Percentiles rank a stretch among this genome's conserved stretches.
Evolutionary conservation across 2,888 invertebrate genomes (phyloP).

Genomic region (Andrena camellia): DNA sequence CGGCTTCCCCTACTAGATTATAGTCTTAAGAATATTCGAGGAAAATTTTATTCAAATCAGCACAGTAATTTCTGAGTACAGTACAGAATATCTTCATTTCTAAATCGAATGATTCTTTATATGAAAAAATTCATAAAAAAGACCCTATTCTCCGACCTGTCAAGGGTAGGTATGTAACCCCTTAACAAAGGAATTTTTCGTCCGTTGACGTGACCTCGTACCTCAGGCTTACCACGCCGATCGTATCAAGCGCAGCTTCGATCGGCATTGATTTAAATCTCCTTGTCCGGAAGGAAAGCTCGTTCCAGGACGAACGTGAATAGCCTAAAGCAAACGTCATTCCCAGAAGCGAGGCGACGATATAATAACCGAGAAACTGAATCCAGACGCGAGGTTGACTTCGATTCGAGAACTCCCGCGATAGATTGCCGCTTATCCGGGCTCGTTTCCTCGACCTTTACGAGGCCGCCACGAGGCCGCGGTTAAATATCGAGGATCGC

Average conservation of each 20-base stretch:
- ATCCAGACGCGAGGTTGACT: constrained; percentile 50
- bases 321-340: constrained; percentile 57
- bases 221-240: neutral
- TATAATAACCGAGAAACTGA: constrained; percentile 64
- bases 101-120: too few species aligned
- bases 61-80: neutral
- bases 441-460: constrained; percentile 63
- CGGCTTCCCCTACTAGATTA: too few species aligned
- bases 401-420: constrained; percentile 53
- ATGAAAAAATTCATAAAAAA: too few species aligned
- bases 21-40: too few species aligned
- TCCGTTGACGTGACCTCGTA: neutral
- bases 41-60: neutral
- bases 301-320: constrained; percentile 39
- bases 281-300: constrained; percentile 16
- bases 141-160: too few species aligned
- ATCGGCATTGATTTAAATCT: constrained; percentile 48
- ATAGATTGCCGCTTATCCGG: constrained; percentile 63
- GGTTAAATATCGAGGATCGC: constrained; percentile 61
- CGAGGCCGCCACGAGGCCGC: constrained; percentile 45
- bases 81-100: neutral
- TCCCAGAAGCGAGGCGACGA: constrained; percentile 39
- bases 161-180: too few species aligned
- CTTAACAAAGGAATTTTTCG: neutral
- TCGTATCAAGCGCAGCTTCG: neutral